Conservation (phyloP, 2,797 vertebrate genomes). For the Enteromius paludinosus region DNA sequence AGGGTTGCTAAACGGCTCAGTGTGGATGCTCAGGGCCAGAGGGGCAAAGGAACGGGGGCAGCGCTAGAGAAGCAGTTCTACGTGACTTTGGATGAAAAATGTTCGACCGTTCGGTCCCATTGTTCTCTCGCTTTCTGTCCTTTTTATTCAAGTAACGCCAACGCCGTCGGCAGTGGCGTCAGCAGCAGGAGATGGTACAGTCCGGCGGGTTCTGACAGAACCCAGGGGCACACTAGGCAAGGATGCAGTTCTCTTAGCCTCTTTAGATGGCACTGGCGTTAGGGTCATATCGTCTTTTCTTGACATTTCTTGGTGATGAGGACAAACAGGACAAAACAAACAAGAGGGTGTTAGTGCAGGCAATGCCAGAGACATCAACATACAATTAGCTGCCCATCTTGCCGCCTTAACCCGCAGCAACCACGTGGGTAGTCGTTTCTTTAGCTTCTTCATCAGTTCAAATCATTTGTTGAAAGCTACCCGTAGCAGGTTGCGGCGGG, state of each 20-base stretch:
- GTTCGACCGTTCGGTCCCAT: conserved; percentile 42
- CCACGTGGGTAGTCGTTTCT: neutral
- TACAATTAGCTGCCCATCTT: conserved; percentile 48
- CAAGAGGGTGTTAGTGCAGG: conserved; percentile 61
- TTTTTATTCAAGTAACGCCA: conserved; percentile 67
- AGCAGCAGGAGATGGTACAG: conserved; percentile 66
- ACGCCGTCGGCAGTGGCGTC: conserved; percentile 46
- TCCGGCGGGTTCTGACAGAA: conserved; percentile 62
- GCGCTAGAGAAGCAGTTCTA: conserved; percentile 51
- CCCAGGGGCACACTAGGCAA: conserved; percentile 71
- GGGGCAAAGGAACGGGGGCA: conserved; percentile 17
- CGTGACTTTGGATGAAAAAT: conserved; percentile 57
- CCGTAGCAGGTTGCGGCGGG: conserved; percentile 48
- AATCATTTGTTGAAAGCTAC: neutral
- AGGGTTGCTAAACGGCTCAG: conserved; percentile 22
- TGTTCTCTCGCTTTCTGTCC: conserved; percentile 51
- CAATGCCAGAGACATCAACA: conserved; percentile 52
- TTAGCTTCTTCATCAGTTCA: neutral
- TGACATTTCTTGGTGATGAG: conserved; percentile 86
- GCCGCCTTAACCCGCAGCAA: conserved; percentile 56
- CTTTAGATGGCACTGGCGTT: conserved; percentile 84
- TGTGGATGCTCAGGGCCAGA: conserved; percentile 13
- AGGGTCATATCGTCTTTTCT: conserved; percentile 89
- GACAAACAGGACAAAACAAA: conserved; percentile 64
- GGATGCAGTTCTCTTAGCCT: conserved; percentile 60